Evolutionary conservation across 2,888 invertebrate species (phyloP), one percentile per base, ranked within the genome.

Genomic region (Ichneumon xanthorius): DNA sequence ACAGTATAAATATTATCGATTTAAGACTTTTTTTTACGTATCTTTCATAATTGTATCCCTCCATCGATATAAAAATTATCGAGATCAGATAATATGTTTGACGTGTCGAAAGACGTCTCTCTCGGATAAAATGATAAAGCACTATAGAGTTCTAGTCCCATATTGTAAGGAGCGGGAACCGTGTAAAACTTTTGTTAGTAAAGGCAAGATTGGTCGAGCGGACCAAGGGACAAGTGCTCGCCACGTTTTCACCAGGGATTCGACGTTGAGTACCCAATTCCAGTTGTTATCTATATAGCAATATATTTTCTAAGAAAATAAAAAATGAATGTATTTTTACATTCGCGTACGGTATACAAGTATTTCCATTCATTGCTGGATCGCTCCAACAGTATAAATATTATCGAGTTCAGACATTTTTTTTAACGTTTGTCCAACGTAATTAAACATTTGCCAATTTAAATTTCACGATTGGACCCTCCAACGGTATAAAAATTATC

Each of bases 261-360:
- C 22, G 19, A 65, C 16, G 67, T 58, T 45, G 40, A 33, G 45
- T 53, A 45, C 80, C 72, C 33, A 58, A 7, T 76, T 58, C 50
- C 16, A 30, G 63, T 37, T 37, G 7, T 1, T 37, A 37, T 37
- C 37, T 37, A 37, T 37, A 37, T 37, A 37, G 37, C 22, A 22
- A 22, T 22, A 1, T 22, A 22, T 22, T 22, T n/a, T n/a, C n/a
- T 0, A 22, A 22, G 1, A 22, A 37, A 26, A 65, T 65, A 22
- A 63, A 40, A 19, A 37, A 14, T 50, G 40, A 22, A 22, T 22
- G 22, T 22, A 22, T 22, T 22, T 22, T 22, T 22, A 22, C 22
- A 22, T 22, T 22, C 22, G 22, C 22, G 1, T 22, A 22, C 22
- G 22, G 22, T 22, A 22, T 22, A 1, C 22, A 22, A 22, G 22